Conservation (phyloP, 2,797 vertebrate genomes). For the Orientallactaga sibirica region DNA sequence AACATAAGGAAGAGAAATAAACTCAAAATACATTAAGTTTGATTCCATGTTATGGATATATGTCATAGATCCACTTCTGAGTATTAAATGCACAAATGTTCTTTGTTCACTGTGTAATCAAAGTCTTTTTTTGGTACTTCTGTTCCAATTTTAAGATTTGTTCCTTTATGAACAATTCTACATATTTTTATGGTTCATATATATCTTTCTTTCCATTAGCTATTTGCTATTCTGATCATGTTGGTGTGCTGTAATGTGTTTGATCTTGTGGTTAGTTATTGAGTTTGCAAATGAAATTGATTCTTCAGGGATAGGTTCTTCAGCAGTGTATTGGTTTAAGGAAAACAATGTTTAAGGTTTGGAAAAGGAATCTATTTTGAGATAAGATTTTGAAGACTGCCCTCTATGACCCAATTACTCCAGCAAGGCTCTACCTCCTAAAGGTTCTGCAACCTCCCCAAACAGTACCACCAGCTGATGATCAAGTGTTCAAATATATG, state of each 20-base stretch:
- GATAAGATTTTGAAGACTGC: background rate
- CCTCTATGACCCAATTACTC: too few species aligned
- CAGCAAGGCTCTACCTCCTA: too few species aligned
- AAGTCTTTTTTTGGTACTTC: background rate
- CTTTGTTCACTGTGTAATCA: background rate
- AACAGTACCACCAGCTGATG: too few species aligned
- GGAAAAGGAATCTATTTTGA: constrained; percentile 11
- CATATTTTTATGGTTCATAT: background rate
- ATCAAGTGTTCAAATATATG: too few species aligned
- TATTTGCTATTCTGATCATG: background rate
- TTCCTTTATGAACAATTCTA: background rate
- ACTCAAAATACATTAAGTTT: background rate
- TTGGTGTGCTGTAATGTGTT: background rate
- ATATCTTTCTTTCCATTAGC: constrained; percentile 15
- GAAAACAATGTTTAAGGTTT: background rate
- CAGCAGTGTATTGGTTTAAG: background rate
- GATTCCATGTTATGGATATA: background rate
- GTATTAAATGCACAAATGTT: background rate
- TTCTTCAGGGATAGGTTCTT: background rate
- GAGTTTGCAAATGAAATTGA: background rate
- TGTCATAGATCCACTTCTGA: background rate
- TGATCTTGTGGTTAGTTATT: background rate
- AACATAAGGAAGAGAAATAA: background rate
- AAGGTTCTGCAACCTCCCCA: too few species aligned
- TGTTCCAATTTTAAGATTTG: constrained; percentile 19